These are phyloP conservation scores for Drosophila seguyi DNA, from an alignment of 1,140 invertebrate genomes.

Conservation along the genomic window DNA sequence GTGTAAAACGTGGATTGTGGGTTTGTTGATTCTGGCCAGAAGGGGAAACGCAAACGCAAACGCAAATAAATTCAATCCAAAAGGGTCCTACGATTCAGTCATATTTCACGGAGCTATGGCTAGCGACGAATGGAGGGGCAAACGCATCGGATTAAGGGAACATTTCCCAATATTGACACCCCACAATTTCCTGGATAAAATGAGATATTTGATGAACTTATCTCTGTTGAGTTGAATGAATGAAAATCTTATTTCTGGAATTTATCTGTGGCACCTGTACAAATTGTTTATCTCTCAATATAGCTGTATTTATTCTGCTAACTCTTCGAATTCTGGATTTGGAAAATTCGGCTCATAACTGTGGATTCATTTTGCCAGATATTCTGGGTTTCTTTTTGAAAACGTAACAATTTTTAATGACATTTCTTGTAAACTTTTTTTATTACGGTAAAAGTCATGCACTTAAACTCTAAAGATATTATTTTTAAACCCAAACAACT, in stretches of 20 bases:
- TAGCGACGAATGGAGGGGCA: background rate
- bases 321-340: background rate
- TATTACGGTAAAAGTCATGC: background rate
- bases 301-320: background rate
- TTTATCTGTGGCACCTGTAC: slow-evolving; percentile 2
- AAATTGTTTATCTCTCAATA: slow-evolving; percentile 1
- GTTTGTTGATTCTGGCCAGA: slow-evolving; percentile 29
- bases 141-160: background rate
- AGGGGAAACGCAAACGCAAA: slow-evolving; percentile 16
- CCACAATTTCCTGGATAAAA: slow-evolving; percentile 16
- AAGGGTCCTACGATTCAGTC: slow-evolving; percentile 14
- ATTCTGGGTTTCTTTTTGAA: background rate
- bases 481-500: background rate
- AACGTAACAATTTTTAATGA: background rate
- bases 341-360: background rate
- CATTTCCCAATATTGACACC: slow-evolving; percentile 31
- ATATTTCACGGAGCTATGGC: slow-evolving; percentile 16
- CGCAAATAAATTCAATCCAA: slow-evolving; percentile 22
- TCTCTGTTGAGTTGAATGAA: background rate
- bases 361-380: background rate
- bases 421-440: background rate
- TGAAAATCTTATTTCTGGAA: slow-evolving; percentile 6
- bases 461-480: background rate
- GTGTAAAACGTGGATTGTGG: slow-evolving; percentile 19
- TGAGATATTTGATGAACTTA: slow-evolving; percentile 16